Percentiles rank a stretch among this genome's conserved stretches.
phyloP scores from a whole-genome alignment of 2,888 invertebrate genomes.

The Allophyes oxyacanthae region DNA sequence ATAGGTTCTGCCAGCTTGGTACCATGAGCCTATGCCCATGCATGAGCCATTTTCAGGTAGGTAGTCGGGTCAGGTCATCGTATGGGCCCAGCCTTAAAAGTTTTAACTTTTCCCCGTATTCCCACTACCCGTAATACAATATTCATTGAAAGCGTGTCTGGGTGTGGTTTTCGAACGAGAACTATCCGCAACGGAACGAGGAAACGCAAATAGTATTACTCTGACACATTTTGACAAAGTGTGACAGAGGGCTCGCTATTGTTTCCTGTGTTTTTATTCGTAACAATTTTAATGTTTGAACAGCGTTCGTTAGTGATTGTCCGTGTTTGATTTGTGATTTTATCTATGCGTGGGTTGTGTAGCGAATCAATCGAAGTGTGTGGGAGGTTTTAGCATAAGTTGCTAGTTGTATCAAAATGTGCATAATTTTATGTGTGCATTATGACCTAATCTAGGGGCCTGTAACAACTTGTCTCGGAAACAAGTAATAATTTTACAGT shows the following conservation, averaged over 20 bases:
- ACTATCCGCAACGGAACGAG: slow-evolving; percentile 56
- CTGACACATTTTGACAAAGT: slow-evolving; percentile 81
- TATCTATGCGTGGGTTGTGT: slow-evolving; percentile 70
- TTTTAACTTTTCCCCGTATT: slow-evolving; percentile 66
- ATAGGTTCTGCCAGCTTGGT: no score
- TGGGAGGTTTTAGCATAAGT: slow-evolving; percentile 54
- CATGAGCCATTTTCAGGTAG: no score
- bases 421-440: slow-evolving; percentile 46
- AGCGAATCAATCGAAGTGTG: slow-evolving; percentile 70
- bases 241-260: slow-evolving; percentile 74
- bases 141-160: slow-evolving; percentile 74
- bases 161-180: slow-evolving; percentile 61
- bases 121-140: slow-evolving; percentile 70
- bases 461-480: slow-evolving; percentile 41
- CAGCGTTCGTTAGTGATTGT: slow-evolving; percentile 84
- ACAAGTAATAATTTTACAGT: slow-evolving; percentile 27
- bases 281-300: slow-evolving; percentile 80
- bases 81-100: slow-evolving; percentile 46
- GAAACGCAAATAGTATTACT: slow-evolving; percentile 71
- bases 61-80: no score
- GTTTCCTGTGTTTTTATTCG: slow-evolving; percentile 80
- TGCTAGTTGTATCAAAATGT: slow-evolving; percentile 29
- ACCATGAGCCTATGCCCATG: no score
- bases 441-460: slow-evolving; percentile 40
- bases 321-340: slow-evolving; percentile 83